Conservation (phyloP, 2,888 invertebrate species). For the Drosophila diplacantha region DNA sequence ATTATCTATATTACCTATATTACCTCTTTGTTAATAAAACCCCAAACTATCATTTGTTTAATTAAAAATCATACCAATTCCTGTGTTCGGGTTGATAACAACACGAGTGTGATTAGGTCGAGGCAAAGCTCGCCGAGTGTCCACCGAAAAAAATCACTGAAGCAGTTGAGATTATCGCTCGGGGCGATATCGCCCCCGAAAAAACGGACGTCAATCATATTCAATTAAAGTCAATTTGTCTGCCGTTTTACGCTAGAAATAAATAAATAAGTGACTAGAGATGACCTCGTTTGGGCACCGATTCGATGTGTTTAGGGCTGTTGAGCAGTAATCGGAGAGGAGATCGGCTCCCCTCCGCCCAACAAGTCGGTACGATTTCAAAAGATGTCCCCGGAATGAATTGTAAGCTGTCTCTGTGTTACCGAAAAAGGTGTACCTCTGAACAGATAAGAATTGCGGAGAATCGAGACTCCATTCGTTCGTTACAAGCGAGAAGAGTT, state of each 20-base stretch:
- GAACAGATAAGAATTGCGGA: conserved; percentile 9
- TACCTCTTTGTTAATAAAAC: background rate
- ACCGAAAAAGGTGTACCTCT: background rate
- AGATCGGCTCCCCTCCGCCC: background rate
- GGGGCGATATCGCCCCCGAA: conserved; percentile 12
- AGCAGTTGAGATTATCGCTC: conserved; percentile 22
- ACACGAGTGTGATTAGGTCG: conserved; percentile 27
- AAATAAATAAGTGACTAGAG: conserved; percentile 49
- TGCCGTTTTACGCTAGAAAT: conserved; percentile 55
- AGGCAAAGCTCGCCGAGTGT: conserved; percentile 13
- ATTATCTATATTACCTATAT: background rate
- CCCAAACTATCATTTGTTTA: conserved; percentile 20
- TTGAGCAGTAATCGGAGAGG: conserved; percentile 7
- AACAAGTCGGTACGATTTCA: conserved; percentile 8
- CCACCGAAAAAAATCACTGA: conserved; percentile 5
- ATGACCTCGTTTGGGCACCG: conserved; percentile 40
- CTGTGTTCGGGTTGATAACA: conserved; percentile 32
- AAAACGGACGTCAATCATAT: conserved; percentile 45
- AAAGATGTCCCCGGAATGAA: conserved; percentile 7
- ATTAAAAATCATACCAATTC: conserved; percentile 48
- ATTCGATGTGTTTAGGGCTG: conserved; percentile 25
- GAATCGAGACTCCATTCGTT: conserved; percentile 1
- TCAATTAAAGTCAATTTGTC: conserved; percentile 54
- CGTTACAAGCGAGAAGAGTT: conserved; percentile 5
- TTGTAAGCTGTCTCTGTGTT: conserved; percentile 6